Evolutionary conservation across 2,888 invertebrate genomes (phyloP).

Genomic region (Thelaira solivaga): DNA sequence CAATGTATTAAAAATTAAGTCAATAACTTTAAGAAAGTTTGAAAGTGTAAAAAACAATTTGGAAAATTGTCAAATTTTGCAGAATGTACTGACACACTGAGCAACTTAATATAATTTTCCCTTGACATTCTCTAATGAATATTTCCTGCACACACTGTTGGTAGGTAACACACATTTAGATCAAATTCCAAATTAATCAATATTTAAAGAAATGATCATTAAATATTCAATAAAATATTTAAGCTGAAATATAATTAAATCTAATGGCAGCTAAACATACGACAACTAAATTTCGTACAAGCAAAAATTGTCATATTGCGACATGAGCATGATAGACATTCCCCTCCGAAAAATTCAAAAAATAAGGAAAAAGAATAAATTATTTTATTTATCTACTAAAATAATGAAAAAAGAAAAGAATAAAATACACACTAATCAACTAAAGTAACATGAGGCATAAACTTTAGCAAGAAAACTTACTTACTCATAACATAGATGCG

Average conservation of each 20-base stretch:
- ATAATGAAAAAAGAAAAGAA: constrained; percentile 10
- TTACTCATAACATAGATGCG: constrained; percentile 52
- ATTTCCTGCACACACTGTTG: background rate
- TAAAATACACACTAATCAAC: constrained; percentile 56
- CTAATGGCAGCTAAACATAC: constrained; percentile 25
- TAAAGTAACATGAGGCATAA: too few species aligned
- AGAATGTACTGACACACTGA: background rate
- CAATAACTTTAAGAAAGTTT: too few species aligned
- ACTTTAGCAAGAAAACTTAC: too few species aligned
- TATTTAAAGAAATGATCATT: background rate
- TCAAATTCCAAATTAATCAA: constrained; percentile 54
- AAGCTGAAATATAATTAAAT: constrained; percentile 36
- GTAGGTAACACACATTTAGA: constrained; percentile 42
- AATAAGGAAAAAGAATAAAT: constrained; percentile 12
- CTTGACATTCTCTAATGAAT: background rate
- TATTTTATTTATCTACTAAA: too few species aligned
- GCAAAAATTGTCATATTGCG: constrained; percentile 35
- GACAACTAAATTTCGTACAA: background rate
- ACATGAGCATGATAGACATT: constrained; percentile 25
- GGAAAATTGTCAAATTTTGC: background rate
- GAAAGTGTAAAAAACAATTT: background rate
- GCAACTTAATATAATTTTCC: background rate
- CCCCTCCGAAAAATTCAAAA: constrained; percentile 17
- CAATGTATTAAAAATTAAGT: too few species aligned
- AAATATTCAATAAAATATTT: constrained; percentile 7